Base-by-base conservation (phyloP, 2,888 invertebrate genomes). In the Unio pictorum region DNA sequence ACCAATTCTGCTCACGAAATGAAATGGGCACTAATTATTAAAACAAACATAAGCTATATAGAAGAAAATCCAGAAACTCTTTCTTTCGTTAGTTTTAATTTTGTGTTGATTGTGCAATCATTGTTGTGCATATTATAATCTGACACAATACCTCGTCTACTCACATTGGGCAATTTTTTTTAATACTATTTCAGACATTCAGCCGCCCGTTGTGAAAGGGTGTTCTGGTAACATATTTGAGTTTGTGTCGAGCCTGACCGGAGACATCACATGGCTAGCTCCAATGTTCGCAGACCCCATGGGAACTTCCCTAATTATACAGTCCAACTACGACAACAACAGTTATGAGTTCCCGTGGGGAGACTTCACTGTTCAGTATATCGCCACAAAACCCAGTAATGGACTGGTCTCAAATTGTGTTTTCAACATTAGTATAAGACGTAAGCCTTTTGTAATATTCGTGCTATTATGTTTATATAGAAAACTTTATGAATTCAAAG, bases 331-430 rank as follows among this genome's bases (percentile, higher is more conserved):
- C 62, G 71, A 66, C 1, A 55, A 18, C 3, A 74, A 71, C 26
- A 56, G 23, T 5, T 75, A 60, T 58, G 58, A 23, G 8, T 77
- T 80, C 67, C 79, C 79, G 15, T 81, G 82, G 81, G 81, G 80
- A 59, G 80, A 81, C 58, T 76, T 67, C 58, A 70, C 71, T 7
- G 78, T 77, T 8, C 78, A 78, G 45, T 80, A 79, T 26, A 68
- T 72, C 6, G 79, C 79, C 15, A 72, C 72, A 0, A 81, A 81
- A 67, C 45, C 64, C 15, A 65, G 55, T 11, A 79, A 79, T 45
- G 80, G 75, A 15, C 57, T 75, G 11, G 17, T n/a, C 3, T 71
- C 68, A 1, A 75, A 79, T 28, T 80, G 79, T 65, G 30, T 30
- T 17, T 80, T 80, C 62, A 61, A 67, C 20, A 62, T 78, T 20